Evolutionary conservation across 2,113 vertebrate species (phyloP).

Genomic region (Dipodomys stephensi): DNA sequence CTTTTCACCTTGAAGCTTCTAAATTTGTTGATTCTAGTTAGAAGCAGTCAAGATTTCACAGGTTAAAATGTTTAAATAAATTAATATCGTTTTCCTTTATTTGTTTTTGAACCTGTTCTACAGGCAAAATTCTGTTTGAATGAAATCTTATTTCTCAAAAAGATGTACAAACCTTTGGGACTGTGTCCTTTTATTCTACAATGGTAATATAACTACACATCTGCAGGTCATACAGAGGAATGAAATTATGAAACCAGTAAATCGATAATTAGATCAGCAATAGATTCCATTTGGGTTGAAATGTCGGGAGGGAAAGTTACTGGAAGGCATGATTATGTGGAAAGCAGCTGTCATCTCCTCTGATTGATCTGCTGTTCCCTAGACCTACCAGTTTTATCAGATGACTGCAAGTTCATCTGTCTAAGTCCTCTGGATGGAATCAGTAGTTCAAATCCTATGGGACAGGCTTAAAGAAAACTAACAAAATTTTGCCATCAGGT

Average conservation of each 20-base stretch:
- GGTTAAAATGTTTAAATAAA: neutral
- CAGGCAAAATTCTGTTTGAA: neutral
- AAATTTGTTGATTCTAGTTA: neutral
- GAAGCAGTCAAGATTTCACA: neutral
- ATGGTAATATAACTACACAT: neutral
- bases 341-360: neutral
- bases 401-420: neutral
- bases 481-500: neutral
- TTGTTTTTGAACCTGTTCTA: neutral
- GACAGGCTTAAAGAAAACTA: neutral
- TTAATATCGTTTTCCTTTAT: neutral
- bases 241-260: neutral
- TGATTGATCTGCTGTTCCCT: neutral
- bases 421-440: neutral
- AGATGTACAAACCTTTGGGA: neutral
- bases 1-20: neutral
- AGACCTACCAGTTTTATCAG: neutral
- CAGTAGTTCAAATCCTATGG: no score
- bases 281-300: neutral
- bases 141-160: constrained; percentile 15
- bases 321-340: neutral
- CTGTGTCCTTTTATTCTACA: neutral
- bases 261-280: neutral
- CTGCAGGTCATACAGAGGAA: neutral
- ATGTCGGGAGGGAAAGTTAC: neutral